Base-by-base conservation (phyloP, 2,113 vertebrate species). In the Macroglossus sobrinus region DNA sequence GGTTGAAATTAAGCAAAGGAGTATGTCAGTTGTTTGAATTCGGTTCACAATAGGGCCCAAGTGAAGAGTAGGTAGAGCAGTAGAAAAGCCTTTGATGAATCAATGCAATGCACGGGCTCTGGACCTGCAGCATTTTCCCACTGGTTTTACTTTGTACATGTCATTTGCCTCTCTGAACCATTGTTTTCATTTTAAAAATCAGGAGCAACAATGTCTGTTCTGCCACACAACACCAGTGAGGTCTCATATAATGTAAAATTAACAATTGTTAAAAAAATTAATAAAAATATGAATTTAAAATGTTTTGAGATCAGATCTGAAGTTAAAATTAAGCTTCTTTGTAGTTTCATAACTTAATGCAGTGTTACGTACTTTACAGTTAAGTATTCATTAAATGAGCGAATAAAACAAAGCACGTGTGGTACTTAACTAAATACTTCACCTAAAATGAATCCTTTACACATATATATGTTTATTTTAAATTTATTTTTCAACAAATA, bases 261-360 rank as follows among this genome's bases (percentile, higher is more conserved):
- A 63, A 16, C 24, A 35, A 80, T 45, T 50, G 22, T 74, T 89
- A 63, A 7, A 57, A 92, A 75, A 84, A 84, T 93, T 47, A 84
- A 26, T 63, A 84, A 93, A 53, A n/a, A 76, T 35, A 78, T 11
- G 57, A 38, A 57, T 47, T 43, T 95, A 38, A 91, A 74, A 74
- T 74, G 71, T 63, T 53, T 80, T 43, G 28, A 92, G 47, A 82
- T 35, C 12, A 80, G n/a, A 71, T 30, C 57, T 76, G 12, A 78
- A 35, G n/a, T 45, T 71, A 50, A 91, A 78, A 78, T 90, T 43
- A 75, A 66, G 43, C 16, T 71, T 85, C 16, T 18, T 79, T 79
- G 12, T 79, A 78, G n/a, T 53, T 69, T 91, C 24, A 82, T 30
- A 59, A n/a, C 5, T 61, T 43, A 61, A 63, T 12, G 12, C 15